Evolutionary conservation across 2,797 vertebrate species (phyloP).

Genomic region (Poliocrania exsul): DNA sequence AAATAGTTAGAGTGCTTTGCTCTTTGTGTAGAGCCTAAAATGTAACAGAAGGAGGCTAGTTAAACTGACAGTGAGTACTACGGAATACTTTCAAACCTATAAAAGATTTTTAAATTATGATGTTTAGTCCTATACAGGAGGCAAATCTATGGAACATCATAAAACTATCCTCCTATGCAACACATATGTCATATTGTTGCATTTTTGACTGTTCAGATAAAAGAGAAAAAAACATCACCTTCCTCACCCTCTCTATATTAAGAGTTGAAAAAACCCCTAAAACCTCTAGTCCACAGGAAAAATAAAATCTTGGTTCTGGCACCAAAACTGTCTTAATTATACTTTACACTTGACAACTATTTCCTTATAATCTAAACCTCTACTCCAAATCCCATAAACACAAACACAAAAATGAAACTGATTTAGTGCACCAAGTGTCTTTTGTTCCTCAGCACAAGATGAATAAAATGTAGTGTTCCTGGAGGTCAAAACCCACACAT

Average conservation of each 20-base stretch:
- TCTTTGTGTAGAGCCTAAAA: background rate
- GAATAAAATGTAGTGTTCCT: conserved; percentile 75
- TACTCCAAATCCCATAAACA: conserved; percentile 64
- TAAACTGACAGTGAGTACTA: background rate
- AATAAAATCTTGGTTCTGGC: conserved; percentile 49
- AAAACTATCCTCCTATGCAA: background rate
- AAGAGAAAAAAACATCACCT: background rate
- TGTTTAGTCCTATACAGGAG: background rate
- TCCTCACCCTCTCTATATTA: background rate
- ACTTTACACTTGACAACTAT: conserved; percentile 66
- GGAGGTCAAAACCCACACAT: conserved; percentile 74
- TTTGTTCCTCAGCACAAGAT: conserved; percentile 61
- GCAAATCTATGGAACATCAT: background rate
- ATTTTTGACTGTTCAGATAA: background rate
- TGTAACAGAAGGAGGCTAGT: background rate
- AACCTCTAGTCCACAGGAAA: conserved; percentile 25
- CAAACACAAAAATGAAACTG: conserved; percentile 67
- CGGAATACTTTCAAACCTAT: background rate
- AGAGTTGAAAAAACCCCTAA: background rate
- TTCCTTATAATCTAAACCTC: conserved; percentile 70
- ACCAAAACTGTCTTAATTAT: conserved; percentile 64
- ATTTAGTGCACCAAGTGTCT: conserved; percentile 70
- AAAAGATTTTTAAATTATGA: background rate
- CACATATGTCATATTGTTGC: background rate
- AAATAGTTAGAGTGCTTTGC: background rate